A percentile compares a stretch with the other conserved stretches of the same genome.
These are phyloP conservation scores for Triops cancriformis DNA, from an alignment of 1,140 invertebrate genomes.

Conservation along the genomic window DNA sequence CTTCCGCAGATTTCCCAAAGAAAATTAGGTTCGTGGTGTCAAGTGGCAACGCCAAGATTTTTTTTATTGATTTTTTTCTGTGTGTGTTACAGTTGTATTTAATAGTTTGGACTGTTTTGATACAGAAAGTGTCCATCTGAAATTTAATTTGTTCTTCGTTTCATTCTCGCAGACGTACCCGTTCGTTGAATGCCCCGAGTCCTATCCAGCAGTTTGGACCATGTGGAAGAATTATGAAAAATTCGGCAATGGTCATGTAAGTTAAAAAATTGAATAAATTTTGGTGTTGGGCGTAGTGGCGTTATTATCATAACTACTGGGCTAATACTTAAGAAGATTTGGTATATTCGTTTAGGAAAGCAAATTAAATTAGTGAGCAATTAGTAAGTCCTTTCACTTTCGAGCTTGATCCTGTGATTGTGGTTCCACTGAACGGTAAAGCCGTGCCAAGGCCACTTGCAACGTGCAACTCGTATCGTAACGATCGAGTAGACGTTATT, in stretches of 20 bases:
- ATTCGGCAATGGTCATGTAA: constrained; percentile 91
- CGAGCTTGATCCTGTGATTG: neutral
- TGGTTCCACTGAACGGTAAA: neutral
- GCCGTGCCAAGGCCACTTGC: constrained; percentile 3
- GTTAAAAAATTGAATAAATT: constrained; percentile 41
- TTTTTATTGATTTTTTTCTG: neutral
- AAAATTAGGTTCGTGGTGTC: neutral
- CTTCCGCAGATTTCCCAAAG: neutral
- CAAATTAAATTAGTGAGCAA: neutral
- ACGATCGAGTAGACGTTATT: neutral
- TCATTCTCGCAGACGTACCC: constrained; percentile 60
- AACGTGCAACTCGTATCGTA: constrained; percentile 1
- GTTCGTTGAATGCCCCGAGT: constrained; percentile 85
- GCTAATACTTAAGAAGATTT: too few relatives aligned
- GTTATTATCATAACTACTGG: too few relatives aligned
- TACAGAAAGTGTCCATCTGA: neutral
- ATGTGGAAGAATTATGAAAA: constrained; percentile 92
- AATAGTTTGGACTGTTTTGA: neutral
- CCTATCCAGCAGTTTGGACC: constrained; percentile 91
- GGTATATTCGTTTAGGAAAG: too few relatives aligned
- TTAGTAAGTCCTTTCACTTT: neutral
- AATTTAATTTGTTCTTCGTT: constrained; percentile 30
- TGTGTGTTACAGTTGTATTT: neutral
- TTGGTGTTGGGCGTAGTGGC: neutral
- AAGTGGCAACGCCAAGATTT: neutral